Conservation (phyloP, 2,113 vertebrate genomes). For the Chinchilla lanigera region DNA sequence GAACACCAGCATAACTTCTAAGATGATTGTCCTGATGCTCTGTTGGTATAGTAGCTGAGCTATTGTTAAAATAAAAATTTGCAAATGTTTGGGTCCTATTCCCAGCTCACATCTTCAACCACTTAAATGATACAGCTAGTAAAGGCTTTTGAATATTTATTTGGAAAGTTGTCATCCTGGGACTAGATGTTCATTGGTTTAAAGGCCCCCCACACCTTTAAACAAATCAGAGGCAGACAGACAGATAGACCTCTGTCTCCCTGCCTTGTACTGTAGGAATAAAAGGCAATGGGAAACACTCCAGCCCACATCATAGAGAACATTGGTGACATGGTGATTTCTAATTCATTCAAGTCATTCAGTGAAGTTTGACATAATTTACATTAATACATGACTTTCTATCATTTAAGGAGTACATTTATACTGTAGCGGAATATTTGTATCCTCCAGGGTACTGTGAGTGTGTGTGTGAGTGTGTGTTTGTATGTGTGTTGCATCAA, state of each 20-base stretch:
- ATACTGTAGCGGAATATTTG: not conserved
- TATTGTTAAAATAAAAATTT: not conserved
- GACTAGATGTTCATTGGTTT: slow-evolving; percentile 10
- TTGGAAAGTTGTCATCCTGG: slow-evolving; percentile 1
- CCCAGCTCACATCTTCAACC: not conserved
- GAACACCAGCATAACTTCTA: not conserved
- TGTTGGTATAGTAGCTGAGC: not conserved
- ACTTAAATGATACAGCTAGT: not conserved
- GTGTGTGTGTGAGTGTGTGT: not conserved
- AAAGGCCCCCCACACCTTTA: not conserved
- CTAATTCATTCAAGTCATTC: not conserved
- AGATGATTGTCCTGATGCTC: not conserved
- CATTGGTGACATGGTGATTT: not conserved
- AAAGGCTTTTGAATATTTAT: slow-evolving; percentile 28
- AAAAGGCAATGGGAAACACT: not conserved
- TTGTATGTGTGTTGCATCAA: not conserved
- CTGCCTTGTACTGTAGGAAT: not conserved
- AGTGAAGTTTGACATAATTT: slow-evolving; percentile 34
- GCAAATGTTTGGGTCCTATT: not conserved
- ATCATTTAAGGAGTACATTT: slow-evolving; percentile 3
- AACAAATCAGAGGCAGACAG: not conserved
- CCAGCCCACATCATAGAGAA: not conserved
- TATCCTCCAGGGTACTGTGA: not conserved
- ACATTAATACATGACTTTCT: not conserved
- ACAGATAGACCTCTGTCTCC: not conserved